Evolutionary conservation across 2,888 invertebrate genomes (phyloP), one percentile per base, ranked within the genome.

Genomic region (Apomyelois bistriatella): DNA sequence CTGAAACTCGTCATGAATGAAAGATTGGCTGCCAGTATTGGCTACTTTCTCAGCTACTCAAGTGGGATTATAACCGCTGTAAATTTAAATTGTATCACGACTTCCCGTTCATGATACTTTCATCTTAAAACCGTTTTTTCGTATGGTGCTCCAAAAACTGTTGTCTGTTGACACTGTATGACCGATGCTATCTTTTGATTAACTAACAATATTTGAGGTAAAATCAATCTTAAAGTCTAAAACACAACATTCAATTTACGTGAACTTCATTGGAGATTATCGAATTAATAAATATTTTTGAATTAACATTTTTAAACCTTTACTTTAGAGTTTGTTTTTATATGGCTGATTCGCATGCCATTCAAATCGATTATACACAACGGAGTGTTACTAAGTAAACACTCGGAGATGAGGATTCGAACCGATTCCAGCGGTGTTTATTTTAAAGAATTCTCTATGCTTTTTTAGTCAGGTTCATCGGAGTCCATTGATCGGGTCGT

Each of bases 331-430:
- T 58, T 52, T 46, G 56, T 58, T 65, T 68, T 76, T 55, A 64
- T 49, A 49, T 56, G 47, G 58, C 59, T 49, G 37, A 32, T 37
- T 15, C 15, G 9, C 42, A 58, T 58, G 63, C 70, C 69, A 76
- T 73, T 62, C 65, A 77, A 86, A 82, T 83, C 82, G 81, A 84
- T 84, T 82, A 80, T 80, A 79, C 74, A 80, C 84, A 78, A 76
- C 82, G 77, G 79, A 78, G 79, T 87, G 85, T 87, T 87, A 85
- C 87, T 85, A 84, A 85, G 84, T 84, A 89, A 89, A 89, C 76
- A 88, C 82, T 84, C 65, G 53, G 70, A 76, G 81, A 79, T 82
- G 81, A 77, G 78, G 81, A 65, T 74, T 76, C 77, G 79, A 83
- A 86, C 85, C 82, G 79, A 82, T 84, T 81, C 74, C 76, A 70